Conservation (phyloP, 2,797 vertebrate genomes). For the Sparidentex hasta region DNA sequence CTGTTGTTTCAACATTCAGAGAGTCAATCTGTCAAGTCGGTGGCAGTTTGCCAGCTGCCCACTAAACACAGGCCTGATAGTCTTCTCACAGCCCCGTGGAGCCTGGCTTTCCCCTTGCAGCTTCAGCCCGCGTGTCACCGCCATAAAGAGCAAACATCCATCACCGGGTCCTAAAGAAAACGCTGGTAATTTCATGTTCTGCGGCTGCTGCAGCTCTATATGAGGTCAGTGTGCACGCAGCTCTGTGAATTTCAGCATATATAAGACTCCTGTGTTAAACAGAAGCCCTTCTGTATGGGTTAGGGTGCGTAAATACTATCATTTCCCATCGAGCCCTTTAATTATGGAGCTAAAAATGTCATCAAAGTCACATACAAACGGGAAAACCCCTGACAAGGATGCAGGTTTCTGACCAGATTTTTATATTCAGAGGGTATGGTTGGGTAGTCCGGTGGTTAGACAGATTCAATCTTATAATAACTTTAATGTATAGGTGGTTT, state of each 20-base stretch:
- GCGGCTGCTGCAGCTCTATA: conserved; percentile 44
- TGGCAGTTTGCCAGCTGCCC: conserved; percentile 73
- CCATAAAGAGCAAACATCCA: conserved; percentile 73
- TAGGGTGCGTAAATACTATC: conserved; percentile 57
- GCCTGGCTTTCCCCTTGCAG: conserved; percentile 50
- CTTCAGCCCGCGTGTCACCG: conserved; percentile 58
- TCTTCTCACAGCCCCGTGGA: conserved; percentile 58
- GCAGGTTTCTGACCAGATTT: conserved; percentile 48
- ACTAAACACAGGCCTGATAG: conserved; percentile 74
- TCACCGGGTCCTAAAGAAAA: conserved; percentile 61
- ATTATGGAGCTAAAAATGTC: conserved; percentile 67
- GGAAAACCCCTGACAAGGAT: conserved; percentile 47
- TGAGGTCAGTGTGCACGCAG: conserved; percentile 19
- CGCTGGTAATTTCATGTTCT: conserved; percentile 59
- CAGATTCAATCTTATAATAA: conserved; percentile 53
- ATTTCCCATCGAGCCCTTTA: conserved; percentile 61
- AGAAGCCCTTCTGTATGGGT: conserved; percentile 49
- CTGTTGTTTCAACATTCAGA: conserved; percentile 65
- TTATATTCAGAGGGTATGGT: conserved; percentile 43
- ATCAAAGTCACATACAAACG: conserved; percentile 53
- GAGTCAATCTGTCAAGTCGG: conserved; percentile 72
- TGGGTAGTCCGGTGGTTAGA: conserved; percentile 30
- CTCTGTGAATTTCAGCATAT: conserved; percentile 38
- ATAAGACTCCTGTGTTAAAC: conserved; percentile 29
- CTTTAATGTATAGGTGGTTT: conserved; percentile 52